These are phyloP conservation scores for Pristionchus exspectatus DNA, from an alignment of 2,888 invertebrate genomes.

Conservation along the genomic window DNA sequence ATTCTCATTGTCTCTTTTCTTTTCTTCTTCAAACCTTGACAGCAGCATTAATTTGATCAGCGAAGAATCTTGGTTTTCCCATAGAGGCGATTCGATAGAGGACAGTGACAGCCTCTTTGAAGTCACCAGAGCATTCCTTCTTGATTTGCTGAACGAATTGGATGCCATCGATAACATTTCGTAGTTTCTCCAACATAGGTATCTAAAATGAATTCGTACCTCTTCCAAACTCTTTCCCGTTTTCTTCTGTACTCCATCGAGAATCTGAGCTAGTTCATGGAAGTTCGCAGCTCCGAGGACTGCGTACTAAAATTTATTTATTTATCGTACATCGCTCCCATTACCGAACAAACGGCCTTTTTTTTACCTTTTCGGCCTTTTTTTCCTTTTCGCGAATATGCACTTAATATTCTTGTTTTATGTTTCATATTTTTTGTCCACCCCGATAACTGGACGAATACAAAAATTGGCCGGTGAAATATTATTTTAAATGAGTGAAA, in stretches of 20 bases:
- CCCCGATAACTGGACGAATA: too few relatives aligned
- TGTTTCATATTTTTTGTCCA: too few relatives aligned
- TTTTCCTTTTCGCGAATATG: too few relatives aligned
- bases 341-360: too few relatives aligned
- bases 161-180: too few relatives aligned
- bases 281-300: conserved; percentile 7
- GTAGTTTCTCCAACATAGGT: not conserved
- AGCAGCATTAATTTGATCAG: conserved; percentile 65
- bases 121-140: conserved; percentile 74
- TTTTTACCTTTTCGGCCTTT: too few relatives aligned
- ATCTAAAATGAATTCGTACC: not conserved
- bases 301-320: conserved; percentile 28
- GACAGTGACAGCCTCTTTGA: conserved; percentile 1
- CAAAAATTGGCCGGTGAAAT: too few relatives aligned
- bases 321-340: too few relatives aligned
- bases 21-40: conserved; percentile 60
- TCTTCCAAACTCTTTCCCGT: conserved; percentile 49
- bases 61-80: conserved; percentile 65
- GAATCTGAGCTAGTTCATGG: not conserved
- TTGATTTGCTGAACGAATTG: conserved; percentile 64
- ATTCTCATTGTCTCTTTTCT: not conserved
- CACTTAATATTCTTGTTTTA: too few relatives aligned
- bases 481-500: too few relatives aligned
- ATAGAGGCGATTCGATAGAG: conserved; percentile 35
- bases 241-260: conserved; percentile 39